Evolutionary conservation across 1,140 invertebrate genomes (phyloP).

Genomic region (Hylaeus volcanicus): DNA sequence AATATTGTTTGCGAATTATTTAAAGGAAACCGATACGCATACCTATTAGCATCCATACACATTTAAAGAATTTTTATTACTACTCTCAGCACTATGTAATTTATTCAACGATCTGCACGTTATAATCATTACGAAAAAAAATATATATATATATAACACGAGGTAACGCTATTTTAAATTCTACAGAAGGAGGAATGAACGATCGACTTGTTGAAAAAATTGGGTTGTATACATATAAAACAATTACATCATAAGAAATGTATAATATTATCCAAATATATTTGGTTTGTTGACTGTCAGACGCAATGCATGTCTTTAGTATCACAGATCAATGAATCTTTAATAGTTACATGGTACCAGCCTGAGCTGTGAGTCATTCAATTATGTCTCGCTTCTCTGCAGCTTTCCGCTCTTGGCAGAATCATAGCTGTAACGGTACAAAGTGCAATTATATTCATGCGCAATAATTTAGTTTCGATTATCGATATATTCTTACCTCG

Average conservation of each 20-base stretch:
- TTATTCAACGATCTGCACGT: conserved; percentile 24
- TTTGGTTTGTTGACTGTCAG: conserved; percentile 45
- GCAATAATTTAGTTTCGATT: neutral
- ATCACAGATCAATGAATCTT: conserved; percentile 69
- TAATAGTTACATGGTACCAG: conserved; percentile 45
- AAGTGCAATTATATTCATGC: neutral
- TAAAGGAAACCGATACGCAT: conserved; percentile 6
- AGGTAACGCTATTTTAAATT: conserved; percentile 15
- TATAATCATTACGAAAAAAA: neutral
- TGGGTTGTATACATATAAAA: conserved; percentile 39
- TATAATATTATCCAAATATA: conserved; percentile 49
- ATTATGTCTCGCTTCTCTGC: conserved; percentile 6
- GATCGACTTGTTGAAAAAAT: conserved; percentile 13
- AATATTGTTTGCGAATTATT: conserved; percentile 1
- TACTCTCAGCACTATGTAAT: neutral
- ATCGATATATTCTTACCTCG: conserved; percentile 69
- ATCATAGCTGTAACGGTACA: conserved; percentile 63
- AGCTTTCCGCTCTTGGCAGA: neutral
- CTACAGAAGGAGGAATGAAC: conserved; percentile 25
- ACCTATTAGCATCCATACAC: conserved; percentile 21
- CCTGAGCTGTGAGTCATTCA: conserved; percentile 13
- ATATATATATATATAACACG: neutral
- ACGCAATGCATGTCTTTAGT: conserved; percentile 51
- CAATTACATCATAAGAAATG: conserved; percentile 33
- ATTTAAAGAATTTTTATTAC: neutral